These are phyloP conservation scores for Drosophila kambysellisi DNA, from an alignment of 2,888 invertebrate species.

Conservation along the genomic window DNA sequence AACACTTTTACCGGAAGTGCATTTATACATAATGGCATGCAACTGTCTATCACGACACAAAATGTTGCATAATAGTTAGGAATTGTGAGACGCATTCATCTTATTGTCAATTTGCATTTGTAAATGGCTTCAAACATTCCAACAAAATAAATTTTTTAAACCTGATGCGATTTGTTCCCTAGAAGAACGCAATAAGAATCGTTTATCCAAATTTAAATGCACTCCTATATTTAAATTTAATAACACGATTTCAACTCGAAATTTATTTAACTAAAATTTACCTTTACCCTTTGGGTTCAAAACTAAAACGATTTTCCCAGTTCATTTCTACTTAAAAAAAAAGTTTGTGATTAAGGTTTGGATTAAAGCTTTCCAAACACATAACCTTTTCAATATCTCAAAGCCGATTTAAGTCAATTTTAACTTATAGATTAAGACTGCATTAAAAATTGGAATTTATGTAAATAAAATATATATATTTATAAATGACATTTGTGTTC, in stretches of 20 bases:
- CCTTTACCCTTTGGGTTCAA: too few relatives aligned
- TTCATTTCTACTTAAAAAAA: neutral
- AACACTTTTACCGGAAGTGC: constrained; percentile 62
- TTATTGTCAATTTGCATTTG: neutral
- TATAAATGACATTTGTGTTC: neutral
- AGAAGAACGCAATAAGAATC: neutral
- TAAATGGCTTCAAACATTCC: too few relatives aligned
- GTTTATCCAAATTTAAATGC: neutral
- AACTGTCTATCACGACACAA: neutral
- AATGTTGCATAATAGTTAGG: constrained; percentile 40
- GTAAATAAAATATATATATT: neutral
- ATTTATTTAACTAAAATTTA: too few relatives aligned
- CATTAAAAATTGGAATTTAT: neutral
- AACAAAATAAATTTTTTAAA: neutral
- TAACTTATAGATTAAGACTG: neutral
- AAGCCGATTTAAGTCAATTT: neutral
- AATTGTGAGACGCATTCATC: neutral
- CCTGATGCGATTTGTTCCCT: neutral
- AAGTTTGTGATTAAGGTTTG: too few relatives aligned
- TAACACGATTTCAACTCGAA: too few relatives aligned
- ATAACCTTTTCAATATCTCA: neutral
- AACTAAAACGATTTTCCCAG: neutral
- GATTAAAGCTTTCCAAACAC: neutral
- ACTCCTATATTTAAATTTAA: neutral
- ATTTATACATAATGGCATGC: constrained; percentile 18